Base-by-base conservation (phyloP, 2,797 vertebrate genomes). In the Tamandua tetradactyla region DNA sequence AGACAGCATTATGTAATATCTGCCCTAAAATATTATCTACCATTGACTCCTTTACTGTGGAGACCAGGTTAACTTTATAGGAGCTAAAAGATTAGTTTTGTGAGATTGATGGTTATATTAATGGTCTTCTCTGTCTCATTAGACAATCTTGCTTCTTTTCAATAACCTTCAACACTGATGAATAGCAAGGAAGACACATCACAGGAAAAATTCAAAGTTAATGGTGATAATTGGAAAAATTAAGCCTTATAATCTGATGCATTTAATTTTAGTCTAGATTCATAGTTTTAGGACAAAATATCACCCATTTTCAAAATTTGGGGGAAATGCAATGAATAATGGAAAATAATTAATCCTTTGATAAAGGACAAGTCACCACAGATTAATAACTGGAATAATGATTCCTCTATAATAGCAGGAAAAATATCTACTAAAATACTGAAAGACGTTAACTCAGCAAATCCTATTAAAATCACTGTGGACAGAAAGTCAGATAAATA, bases 271-370 rank as follows among this genome's bases (percentile, higher is more conserved):
- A 59, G 12, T 22, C 14, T 12, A 59, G 13, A 71, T 81, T 93
- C 40, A 92, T 30, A 89, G 79, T 47, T 79, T 80, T 61, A 89
- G 82, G 27, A 87, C 27, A 62, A 94, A 75, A 42, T 25, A 42
- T 42, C 37, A 18, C 52, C 52, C 87, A 95, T 37, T n/a, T 95
- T 89, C 9, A 89, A 84, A 68, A 27, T 66, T 80, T 49, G 3
- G 22, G 44, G 25, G 55, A 64, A 94, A 69, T 89, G 1, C 13
- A 92, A 84, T 71, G 25, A 87, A 89, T 78, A 91, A 91, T 40
- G 79, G 71, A 89, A 93, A 92, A 89, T 74, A 95, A 94, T 91
- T 85, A 80, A 85, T 79, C 15, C 32, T 92, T 89, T 90, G 32
- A 75, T 52, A 88, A 75, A 91, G 27, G 23, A 85, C 25, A 94